A percentile compares a stretch with the other conserved stretches of the same genome.
Evolutionary conservation across 2,113 vertebrate species (phyloP).

Genomic region (Pimephales promelas): DNA sequence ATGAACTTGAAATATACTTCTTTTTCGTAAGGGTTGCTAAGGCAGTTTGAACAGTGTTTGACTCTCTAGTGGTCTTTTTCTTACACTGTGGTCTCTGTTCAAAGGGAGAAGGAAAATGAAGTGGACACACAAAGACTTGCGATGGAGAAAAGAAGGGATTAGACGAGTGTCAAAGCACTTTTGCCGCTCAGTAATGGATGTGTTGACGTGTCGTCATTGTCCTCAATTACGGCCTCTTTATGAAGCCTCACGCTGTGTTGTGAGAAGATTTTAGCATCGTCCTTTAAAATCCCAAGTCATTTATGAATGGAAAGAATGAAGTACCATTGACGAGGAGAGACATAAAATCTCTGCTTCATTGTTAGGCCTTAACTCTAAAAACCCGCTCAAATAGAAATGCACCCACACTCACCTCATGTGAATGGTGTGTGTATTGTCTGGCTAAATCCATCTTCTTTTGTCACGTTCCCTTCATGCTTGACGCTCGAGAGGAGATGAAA

Average conservation of each 20-base stretch:
- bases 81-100: not conserved
- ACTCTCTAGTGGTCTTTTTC: slow-evolving; percentile 1
- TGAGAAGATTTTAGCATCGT: slow-evolving; percentile 7
- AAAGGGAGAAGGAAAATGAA: slow-evolving; percentile 9
- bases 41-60: not conserved
- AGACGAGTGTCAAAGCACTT: slow-evolving; percentile 18
- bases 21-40: no score
- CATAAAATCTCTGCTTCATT: not conserved
- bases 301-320: not conserved
- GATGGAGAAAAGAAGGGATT: slow-evolving; percentile 1
- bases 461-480: not conserved
- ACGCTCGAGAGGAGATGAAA: not conserved
- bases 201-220: not conserved
- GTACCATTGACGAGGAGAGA: not conserved
- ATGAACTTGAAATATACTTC: no score
- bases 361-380: not conserved
- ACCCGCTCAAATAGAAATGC: not conserved
- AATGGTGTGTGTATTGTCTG: slow-evolving; percentile 15
- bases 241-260: not conserved
- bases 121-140: slow-evolving; percentile 7
- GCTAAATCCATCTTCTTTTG: slow-evolving; percentile 14
- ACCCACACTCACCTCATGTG: not conserved
- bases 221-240: slow-evolving; percentile 21
- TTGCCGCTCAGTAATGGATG: not conserved
- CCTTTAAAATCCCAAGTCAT: not conserved